These are phyloP conservation scores for Climacteris rufus DNA, from an alignment of 2,113 vertebrate genomes.

Conservation along the genomic window DNA sequence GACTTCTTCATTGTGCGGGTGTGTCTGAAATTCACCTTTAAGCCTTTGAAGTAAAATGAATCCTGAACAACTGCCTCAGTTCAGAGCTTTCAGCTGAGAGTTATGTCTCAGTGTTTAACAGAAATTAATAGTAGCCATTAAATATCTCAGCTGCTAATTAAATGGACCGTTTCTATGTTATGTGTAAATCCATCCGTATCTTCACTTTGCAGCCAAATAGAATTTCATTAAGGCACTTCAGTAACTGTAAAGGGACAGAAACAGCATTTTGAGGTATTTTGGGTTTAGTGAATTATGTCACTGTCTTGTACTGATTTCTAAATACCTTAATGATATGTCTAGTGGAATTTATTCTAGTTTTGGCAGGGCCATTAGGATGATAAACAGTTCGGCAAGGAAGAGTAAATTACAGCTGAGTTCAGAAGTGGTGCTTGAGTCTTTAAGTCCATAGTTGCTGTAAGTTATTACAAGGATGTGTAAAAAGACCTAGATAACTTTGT, in stretches of 20 bases:
- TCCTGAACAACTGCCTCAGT: background rate
- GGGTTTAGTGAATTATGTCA: background rate
- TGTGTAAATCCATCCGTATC: background rate
- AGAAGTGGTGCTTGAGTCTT: background rate
- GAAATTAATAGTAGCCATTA: background rate
- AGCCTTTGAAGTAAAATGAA: background rate
- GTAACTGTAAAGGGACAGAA: background rate
- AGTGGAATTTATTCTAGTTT: background rate
- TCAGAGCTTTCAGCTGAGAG: background rate
- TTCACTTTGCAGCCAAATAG: background rate
- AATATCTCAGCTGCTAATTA: constrained; percentile 6
- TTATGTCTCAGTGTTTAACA: background rate
- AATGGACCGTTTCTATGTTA: background rate
- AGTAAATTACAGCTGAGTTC: constrained; percentile 14
- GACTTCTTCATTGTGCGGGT: background rate
- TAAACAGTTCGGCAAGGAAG: background rate
- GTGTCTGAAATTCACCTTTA: background rate
- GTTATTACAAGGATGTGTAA: background rate
- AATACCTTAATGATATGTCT: constrained; percentile 15
- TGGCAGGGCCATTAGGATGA: constrained; percentile 6
- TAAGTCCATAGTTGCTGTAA: background rate
- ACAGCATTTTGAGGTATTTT: background rate
- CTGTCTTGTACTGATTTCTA: background rate
- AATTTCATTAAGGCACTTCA: background rate
- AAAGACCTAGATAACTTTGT: background rate